Conservation (phyloP, 92 coral and sea anemone species). For the Actinostola sp. region DNA sequence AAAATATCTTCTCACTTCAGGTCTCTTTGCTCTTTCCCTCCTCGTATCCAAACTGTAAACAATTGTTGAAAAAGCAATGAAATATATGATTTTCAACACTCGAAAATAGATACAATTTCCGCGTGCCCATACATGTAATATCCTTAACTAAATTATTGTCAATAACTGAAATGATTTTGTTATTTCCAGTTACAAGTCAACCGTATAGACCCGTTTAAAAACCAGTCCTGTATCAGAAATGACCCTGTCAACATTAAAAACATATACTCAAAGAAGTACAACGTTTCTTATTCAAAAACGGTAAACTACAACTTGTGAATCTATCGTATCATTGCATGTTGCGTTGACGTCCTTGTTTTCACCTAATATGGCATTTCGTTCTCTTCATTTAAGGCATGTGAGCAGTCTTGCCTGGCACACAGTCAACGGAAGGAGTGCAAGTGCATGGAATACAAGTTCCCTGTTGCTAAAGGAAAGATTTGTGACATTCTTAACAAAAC, state of each 20-base stretch:
- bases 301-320: conserved; percentile 20
- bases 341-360: too few species aligned
- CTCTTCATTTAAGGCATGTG: conserved; percentile 53
- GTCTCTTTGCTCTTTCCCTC: too few species aligned
- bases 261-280: conserved; percentile 39
- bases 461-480: conserved; percentile 31
- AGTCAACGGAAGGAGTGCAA: conserved; percentile 54
- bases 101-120: too few species aligned
- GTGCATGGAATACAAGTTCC: conserved; percentile 66
- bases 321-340: too few species aligned
- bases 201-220: conserved; percentile 58
- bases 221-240: conserved; percentile 33
- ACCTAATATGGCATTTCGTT: background rate
- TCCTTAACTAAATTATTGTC: too few species aligned
- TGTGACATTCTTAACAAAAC: conserved; percentile 53
- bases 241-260: conserved; percentile 1
- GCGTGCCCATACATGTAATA: too few species aligned
- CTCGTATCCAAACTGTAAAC: too few species aligned
- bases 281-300: conserved; percentile 46
- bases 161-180: too few species aligned
- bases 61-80: too few species aligned
- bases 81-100: too few species aligned
- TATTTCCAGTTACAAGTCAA: conserved; percentile 25
- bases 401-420: conserved; percentile 68
- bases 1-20: too few species aligned